A percentile compares a stretch with the other conserved stretches of the same genome.
These are phyloP conservation scores for Parazoanthus atlanticus DNA, from an alignment of 92 coral and sea anemone species.

Conservation along the genomic window DNA sequence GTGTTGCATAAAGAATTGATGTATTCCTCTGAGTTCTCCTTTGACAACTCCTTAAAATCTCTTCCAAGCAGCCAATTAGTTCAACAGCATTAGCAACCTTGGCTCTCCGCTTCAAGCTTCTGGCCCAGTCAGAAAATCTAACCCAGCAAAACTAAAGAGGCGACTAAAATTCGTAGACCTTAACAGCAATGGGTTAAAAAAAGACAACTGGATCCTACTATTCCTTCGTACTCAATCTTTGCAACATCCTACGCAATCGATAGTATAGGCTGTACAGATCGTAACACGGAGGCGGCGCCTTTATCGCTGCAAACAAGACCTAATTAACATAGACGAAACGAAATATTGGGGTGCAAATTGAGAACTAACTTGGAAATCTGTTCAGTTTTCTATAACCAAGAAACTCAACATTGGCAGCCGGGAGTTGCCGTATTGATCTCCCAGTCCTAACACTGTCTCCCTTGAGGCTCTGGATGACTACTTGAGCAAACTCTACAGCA, in stretches of 20 bases:
- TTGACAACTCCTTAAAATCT: neutral
- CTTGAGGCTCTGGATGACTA: no score
- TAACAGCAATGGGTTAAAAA: constrained; percentile 5
- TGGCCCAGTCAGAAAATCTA: neutral
- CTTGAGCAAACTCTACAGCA: no score
- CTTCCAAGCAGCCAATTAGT: neutral
- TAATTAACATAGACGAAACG: no score
- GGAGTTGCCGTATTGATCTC: no score
- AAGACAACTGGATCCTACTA: neutral
- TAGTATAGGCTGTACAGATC: neutral
- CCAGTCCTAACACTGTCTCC: no score
- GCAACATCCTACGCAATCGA: neutral
- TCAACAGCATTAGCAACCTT: neutral
- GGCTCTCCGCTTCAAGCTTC: neutral
- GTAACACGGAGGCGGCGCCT: neutral
- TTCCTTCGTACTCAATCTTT: constrained; percentile 11
- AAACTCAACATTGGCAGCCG: no score
- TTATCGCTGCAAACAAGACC: neutral
- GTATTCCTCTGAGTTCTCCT: no score
- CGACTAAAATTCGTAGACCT: neutral
- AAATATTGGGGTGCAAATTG: no score
- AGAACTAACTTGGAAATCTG: no score
- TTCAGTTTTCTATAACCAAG: no score
- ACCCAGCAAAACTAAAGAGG: neutral
- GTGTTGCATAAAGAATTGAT: no score